phyloP scores from a whole-genome alignment of 2,113 vertebrate genomes.

The Castor canadensis region DNA sequence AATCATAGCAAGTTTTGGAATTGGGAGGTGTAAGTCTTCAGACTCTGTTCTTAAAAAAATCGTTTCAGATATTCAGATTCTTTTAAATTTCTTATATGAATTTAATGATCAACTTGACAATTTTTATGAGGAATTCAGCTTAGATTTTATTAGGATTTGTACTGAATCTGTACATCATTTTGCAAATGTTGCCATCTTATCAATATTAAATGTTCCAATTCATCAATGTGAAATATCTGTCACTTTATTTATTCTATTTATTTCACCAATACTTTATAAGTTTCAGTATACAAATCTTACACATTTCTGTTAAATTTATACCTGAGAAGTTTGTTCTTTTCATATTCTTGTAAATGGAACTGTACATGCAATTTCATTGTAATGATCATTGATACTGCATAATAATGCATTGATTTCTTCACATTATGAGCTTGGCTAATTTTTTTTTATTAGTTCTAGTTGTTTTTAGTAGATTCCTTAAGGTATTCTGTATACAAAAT shows the following conservation, averaged over 20 bases:
- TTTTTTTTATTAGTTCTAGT: constrained; percentile 20
- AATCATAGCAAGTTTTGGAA: neutral
- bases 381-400: neutral
- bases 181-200: neutral
- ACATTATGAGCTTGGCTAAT: neutral
- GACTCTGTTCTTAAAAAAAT: neutral
- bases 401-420: neutral
- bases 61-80: neutral
- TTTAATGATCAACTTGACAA: neutral
- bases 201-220: neutral
- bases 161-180: neutral
- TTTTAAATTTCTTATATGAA: constrained; percentile 20
- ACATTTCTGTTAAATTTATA: constrained; percentile 20
- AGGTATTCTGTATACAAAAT: neutral
- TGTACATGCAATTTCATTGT: constrained; percentile 18
- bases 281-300: neutral
- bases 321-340: neutral
- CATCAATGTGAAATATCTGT: neutral
- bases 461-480: neutral
- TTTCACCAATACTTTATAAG: neutral
- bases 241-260: neutral
- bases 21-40: neutral
- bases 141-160: neutral
- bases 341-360: neutral
- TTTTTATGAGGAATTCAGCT: neutral